Conservation (phyloP, 2,888 invertebrate genomes). For the Sphecodes monilicornis region DNA sequence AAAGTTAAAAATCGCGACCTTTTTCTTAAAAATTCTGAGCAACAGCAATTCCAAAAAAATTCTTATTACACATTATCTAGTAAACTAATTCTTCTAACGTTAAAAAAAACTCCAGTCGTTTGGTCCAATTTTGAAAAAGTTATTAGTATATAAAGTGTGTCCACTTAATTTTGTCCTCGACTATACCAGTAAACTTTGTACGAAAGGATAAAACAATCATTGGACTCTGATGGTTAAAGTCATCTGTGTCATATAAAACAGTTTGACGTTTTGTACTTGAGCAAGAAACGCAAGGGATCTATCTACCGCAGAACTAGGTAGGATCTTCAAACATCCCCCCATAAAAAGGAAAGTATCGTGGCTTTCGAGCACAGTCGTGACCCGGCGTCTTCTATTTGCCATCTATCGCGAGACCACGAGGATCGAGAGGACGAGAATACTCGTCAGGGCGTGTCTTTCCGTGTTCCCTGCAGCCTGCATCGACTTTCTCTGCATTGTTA, state of each 20-base stretch:
- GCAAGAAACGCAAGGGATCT: neutral
- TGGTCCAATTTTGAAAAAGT: no score
- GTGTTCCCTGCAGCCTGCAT: slow-evolving; percentile 71
- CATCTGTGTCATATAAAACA: neutral
- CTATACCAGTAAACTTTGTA: neutral
- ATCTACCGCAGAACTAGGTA: neutral
- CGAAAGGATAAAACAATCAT: neutral
- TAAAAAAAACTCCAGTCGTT: no score
- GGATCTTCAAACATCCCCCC: neutral
- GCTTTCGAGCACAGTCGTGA: slow-evolving; percentile 37
- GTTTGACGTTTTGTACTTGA: neutral
- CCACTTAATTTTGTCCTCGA: no score
- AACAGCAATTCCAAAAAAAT: no score
- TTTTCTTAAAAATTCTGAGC: no score
- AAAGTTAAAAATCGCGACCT: no score
- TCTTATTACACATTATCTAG: no score
- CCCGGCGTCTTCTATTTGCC: slow-evolving; percentile 30
- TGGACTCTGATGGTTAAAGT: neutral
- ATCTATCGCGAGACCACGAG: slow-evolving; percentile 48
- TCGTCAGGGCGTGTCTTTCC: slow-evolving; percentile 76
- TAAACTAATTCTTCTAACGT: no score
- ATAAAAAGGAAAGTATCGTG: slow-evolving; percentile 50
- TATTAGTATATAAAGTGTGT: no score
- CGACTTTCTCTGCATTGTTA: slow-evolving; percentile 75
- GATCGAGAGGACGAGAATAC: slow-evolving; percentile 71